Conservation (phyloP, 2,113 vertebrate species). For the Muscicapa adusta region DNA sequence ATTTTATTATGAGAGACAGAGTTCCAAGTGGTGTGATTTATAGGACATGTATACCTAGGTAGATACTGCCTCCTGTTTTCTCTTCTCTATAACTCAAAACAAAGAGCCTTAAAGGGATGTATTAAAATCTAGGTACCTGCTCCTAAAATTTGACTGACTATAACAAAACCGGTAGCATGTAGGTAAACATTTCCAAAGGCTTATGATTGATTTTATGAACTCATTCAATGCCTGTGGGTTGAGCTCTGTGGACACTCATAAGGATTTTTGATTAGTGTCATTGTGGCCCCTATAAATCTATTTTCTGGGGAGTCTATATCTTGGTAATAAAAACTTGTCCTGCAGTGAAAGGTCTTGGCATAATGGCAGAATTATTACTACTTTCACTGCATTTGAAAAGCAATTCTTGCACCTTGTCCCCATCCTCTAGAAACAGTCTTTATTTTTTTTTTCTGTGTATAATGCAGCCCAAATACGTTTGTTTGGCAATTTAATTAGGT, state of each 20-base stretch:
- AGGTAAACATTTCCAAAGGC: background rate
- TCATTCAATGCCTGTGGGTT: background rate
- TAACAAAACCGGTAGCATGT: background rate
- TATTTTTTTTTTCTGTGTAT: background rate
- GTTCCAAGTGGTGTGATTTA: background rate
- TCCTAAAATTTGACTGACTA: background rate
- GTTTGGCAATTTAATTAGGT: background rate
- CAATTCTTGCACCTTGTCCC: background rate
- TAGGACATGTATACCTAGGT: background rate
- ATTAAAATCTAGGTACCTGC: background rate
- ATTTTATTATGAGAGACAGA: background rate
- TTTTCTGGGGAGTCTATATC: background rate
- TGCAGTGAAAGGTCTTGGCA: background rate
- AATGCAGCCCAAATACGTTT: background rate
- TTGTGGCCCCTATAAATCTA: background rate
- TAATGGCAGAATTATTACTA: background rate
- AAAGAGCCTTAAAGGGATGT: background rate
- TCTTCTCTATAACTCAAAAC: background rate
- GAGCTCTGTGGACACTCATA: background rate
- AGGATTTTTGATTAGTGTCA: slow-evolving; percentile 8
- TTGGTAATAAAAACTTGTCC: background rate
- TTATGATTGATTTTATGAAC: background rate
- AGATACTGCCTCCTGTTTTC: background rate
- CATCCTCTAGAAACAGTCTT: background rate
- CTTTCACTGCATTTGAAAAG: background rate